These are phyloP conservation scores for Myrmecophaga tridactyla DNA, from an alignment of 2,113 vertebrate species.

Conservation along the genomic window DNA sequence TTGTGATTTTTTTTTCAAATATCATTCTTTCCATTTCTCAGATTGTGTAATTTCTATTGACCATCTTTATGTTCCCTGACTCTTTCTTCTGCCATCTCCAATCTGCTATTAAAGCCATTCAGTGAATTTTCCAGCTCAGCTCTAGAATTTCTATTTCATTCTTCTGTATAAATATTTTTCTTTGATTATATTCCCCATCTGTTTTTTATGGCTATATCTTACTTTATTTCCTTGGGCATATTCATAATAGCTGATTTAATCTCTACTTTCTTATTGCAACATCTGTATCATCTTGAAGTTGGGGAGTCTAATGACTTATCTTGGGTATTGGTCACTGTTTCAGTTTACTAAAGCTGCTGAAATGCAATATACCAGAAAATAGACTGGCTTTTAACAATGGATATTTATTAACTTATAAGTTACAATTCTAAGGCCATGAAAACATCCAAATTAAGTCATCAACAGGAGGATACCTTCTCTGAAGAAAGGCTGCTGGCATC, in stretches of 20 bases:
- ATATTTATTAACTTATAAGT: no score
- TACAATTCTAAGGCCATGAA: no score
- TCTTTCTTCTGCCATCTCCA: not conserved
- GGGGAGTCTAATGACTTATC: not conserved
- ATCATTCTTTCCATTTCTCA: not conserved
- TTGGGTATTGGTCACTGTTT: not conserved
- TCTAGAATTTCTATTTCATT: constrained; percentile 28
- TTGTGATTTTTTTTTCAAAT: not conserved
- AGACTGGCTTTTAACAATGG: no score
- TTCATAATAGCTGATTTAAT: not conserved
- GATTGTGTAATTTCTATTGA: not conserved
- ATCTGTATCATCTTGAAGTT: not conserved
- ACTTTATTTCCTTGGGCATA: not conserved
- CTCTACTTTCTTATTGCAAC: not conserved
- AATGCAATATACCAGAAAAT: no score
- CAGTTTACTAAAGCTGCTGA: no score
- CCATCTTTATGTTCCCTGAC: not conserved
- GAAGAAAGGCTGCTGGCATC: no score
- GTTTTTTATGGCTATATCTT: not conserved
- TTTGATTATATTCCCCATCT: not conserved
- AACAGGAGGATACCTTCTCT: no score
- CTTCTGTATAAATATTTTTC: not conserved
- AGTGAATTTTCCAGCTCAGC: constrained; percentile 20
- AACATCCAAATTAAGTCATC: no score
- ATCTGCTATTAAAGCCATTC: not conserved